These are phyloP conservation scores for Pristionchus japonicus DNA, from an alignment of 2,888 invertebrate species.

Conservation along the genomic window DNA sequence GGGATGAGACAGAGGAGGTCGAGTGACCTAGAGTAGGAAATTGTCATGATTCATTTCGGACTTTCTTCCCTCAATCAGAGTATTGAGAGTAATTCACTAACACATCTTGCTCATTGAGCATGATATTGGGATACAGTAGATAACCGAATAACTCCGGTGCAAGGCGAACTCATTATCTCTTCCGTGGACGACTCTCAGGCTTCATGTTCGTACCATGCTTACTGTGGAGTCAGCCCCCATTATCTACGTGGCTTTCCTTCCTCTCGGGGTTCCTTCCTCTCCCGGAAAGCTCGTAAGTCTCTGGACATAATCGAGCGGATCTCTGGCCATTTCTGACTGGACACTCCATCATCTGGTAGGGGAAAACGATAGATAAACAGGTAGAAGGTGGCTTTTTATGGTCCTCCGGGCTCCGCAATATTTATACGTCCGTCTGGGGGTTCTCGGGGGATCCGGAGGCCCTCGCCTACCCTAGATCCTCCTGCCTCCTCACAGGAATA, in stretches of 20 bases:
- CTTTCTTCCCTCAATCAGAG: no score
- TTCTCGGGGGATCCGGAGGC: background rate
- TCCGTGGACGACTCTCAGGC: no score
- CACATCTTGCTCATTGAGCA: background rate
- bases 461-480: background rate
- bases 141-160: background rate
- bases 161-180: background rate
- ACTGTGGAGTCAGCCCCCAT: no score
- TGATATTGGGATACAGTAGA: background rate
- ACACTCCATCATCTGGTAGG: background rate
- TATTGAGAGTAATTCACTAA: background rate
- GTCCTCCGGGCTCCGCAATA: background rate
- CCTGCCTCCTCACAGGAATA: background rate
- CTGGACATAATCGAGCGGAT: background rate
- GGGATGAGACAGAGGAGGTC: no score
- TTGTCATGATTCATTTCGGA: no score
- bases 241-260: background rate
- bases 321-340: background rate
- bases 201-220: no score
- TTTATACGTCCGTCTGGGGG: background rate
- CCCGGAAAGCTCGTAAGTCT: background rate
- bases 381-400: background rate
- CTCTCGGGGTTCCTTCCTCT: background rate
- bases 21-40: no score
- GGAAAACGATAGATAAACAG: background rate